Percentiles rank a stretch among this genome's conserved stretches.
Evolutionary conservation across 2,888 invertebrate species (phyloP).

Genomic region (Hedya salicella): DNA sequence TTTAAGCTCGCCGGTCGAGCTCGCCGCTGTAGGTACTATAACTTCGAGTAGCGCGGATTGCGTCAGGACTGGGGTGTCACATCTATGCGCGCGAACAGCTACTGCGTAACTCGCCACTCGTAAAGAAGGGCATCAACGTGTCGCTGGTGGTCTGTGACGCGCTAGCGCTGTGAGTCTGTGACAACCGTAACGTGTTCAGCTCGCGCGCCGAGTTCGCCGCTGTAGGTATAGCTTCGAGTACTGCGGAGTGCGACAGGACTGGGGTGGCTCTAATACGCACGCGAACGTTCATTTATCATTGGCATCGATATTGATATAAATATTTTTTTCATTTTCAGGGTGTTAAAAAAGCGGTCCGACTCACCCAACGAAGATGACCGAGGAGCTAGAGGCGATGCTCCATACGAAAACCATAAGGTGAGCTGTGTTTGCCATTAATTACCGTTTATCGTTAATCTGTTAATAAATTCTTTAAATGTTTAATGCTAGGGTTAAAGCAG

Average conservation of each 20-base stretch:
- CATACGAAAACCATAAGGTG: constrained; percentile 84
- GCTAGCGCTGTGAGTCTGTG: neutral
- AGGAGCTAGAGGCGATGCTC: constrained; percentile 80
- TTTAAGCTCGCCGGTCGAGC: neutral
- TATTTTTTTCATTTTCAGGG: constrained; percentile 58
- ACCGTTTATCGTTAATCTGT: neutral
- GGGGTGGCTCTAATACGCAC: too few species aligned
- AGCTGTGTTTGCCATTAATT: constrained; percentile 3
- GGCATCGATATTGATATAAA: neutral
- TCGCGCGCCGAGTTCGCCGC: too few species aligned
- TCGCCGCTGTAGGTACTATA: neutral
- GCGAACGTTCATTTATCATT: too few species aligned
- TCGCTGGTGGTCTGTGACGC: constrained; percentile 64
- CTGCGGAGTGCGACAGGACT: too few species aligned
- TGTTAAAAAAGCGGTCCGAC: constrained; percentile 80
- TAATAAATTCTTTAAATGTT: too few species aligned
- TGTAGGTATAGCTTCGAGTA: too few species aligned
- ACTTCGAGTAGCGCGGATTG: neutral
- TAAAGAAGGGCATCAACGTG: constrained; percentile 90
- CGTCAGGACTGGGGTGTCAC: constrained; percentile 4
- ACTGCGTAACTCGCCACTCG: constrained; percentile 88
- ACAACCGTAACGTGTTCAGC: neutral
- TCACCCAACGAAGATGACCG: constrained; percentile 87
- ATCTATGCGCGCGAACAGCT: constrained; percentile 89
- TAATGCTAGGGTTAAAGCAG: too few species aligned